Conservation (phyloP, 2,797 vertebrate species). For the Botia almorhae region DNA sequence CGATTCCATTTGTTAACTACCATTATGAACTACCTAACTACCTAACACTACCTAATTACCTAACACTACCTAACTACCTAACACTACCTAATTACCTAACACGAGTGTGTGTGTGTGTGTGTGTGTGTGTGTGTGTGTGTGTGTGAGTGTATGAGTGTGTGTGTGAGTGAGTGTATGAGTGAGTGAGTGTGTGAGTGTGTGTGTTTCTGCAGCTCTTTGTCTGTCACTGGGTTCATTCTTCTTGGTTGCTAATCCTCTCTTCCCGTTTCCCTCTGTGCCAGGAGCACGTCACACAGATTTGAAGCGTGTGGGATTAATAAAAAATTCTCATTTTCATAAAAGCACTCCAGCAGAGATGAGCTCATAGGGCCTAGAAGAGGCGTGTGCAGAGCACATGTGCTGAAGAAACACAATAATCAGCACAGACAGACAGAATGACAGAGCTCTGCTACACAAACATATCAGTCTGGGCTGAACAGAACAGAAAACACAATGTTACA, state of each 20-base stretch:
- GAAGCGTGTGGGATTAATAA: conserved; percentile 44
- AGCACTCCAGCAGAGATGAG: conserved; percentile 16
- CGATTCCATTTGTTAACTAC: too few relatives aligned
- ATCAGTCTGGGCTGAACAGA: too few relatives aligned
- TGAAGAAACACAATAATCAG: conserved; percentile 5
- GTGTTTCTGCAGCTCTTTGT: too few relatives aligned
- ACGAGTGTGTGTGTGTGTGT: too few relatives aligned
- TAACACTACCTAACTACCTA: too few relatives aligned
- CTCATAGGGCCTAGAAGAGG: conserved; percentile 13
- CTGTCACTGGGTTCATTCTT: not conserved
- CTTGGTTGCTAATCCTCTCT: conserved; percentile 30
- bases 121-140: too few relatives aligned
- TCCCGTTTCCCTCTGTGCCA: conserved; percentile 7
- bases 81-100: too few relatives aligned
- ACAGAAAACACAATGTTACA: too few relatives aligned
- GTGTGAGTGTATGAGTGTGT: too few relatives aligned
- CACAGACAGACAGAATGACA: not conserved
- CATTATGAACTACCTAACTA: too few relatives aligned
- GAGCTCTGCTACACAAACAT: not conserved
- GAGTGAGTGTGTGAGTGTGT: conserved; percentile 25
- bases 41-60: too few relatives aligned
- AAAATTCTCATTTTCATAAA: conserved; percentile 43
- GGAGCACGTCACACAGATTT: conserved; percentile 25
- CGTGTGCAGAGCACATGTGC: conserved; percentile 18
- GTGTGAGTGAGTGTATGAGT: too few relatives aligned